Base-by-base conservation (phyloP, 2,113 vertebrate genomes). In the Xenotilapia caudafasciata region DNA sequence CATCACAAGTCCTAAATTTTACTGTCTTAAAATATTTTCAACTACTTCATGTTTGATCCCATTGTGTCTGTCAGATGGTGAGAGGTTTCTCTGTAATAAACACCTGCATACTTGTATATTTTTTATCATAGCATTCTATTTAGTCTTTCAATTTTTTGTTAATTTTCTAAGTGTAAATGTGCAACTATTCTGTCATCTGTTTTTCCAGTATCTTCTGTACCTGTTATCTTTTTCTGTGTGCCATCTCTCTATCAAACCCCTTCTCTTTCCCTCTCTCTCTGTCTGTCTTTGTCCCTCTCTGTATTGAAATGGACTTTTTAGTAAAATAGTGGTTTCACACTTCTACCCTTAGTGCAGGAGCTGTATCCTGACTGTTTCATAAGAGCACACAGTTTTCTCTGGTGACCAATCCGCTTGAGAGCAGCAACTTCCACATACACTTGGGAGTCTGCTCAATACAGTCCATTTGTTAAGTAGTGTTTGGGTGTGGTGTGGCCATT, bases 141-240 rank as follows among this genome's bases (percentile, higher is more conserved):
- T 73, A 9, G 65, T 88, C 33, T 83, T 33, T 86, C 70, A 79
- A 23, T 35, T 70, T 83, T 55, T 23, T 35, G 68, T 88, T 89
- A 58, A 35, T 65, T 92, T 85, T 92, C 83, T 84, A 79, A 77
- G 38, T 82, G 19, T 84, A 58, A 90, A 79, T 88, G 82, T 90
- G 55, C 79, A 51, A 40, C 45, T 51, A n/a, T 83, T 82, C 85
- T 75, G 53, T 82, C 35, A 80, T 85, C 55, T 90, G 60, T 83
- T 55, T 62, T 75, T 84, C 47, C 40, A 86, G n/a, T 96, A 96
- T 96, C 81, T 96, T 95, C 96, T 96, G 92, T 96, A 95, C 96
- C 95, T 97, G 40, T 97, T 95, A 96, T 96, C 96, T 96, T 95
- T 95, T 97, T 97, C 95, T 94, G 94, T 96, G 96, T 95, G 96